Percentiles rank a stretch among this genome's conserved stretches.
These are phyloP conservation scores for Drosophila nigrodunni DNA, from an alignment of 1,140 invertebrate species.

Conservation along the genomic window DNA sequence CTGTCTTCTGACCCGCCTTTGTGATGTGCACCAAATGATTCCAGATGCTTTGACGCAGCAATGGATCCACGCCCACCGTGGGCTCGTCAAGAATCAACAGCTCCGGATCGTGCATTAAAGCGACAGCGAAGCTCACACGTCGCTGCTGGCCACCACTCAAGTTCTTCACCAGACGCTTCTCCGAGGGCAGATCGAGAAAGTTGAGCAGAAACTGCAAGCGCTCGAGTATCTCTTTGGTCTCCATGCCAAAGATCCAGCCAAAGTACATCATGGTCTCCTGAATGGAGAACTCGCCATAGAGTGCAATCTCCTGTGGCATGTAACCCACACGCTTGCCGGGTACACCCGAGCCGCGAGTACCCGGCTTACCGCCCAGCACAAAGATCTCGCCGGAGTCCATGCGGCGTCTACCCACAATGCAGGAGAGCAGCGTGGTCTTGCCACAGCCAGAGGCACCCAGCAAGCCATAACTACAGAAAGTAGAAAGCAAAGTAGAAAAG, in stretches of 20 bases:
- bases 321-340: conserved; percentile 94
- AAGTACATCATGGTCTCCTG: conserved; percentile 98
- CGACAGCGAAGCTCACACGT: conserved; percentile 95
- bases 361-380: conserved; percentile 92
- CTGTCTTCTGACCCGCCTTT: conserved; percentile 92
- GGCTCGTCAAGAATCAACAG: conserved; percentile 97
- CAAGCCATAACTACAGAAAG: conserved; percentile 89
- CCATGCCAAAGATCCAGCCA: conserved; percentile 97
- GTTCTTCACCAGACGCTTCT: conserved; percentile 94
- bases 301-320: conserved; percentile 95
- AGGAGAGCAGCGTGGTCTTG: conserved; percentile 93
- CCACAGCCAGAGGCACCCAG: conserved; percentile 93
- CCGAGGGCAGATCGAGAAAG: conserved; percentile 94
- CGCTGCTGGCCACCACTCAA: conserved; percentile 97
- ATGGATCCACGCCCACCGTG: conserved; percentile 96
- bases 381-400: conserved; percentile 92
- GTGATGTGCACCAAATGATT: conserved; percentile 94
- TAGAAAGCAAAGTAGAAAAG: neutral
- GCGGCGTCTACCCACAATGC: conserved; percentile 92
- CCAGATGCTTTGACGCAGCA: conserved; percentile 96
- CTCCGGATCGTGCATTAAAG: conserved; percentile 96
- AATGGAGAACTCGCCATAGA: conserved; percentile 98
- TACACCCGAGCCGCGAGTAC: conserved; percentile 93
- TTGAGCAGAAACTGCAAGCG: conserved; percentile 94
- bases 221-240: conserved; percentile 90